phyloP scores from a whole-genome alignment of 2,113 vertebrate species.

The Nicator chloris region DNA sequence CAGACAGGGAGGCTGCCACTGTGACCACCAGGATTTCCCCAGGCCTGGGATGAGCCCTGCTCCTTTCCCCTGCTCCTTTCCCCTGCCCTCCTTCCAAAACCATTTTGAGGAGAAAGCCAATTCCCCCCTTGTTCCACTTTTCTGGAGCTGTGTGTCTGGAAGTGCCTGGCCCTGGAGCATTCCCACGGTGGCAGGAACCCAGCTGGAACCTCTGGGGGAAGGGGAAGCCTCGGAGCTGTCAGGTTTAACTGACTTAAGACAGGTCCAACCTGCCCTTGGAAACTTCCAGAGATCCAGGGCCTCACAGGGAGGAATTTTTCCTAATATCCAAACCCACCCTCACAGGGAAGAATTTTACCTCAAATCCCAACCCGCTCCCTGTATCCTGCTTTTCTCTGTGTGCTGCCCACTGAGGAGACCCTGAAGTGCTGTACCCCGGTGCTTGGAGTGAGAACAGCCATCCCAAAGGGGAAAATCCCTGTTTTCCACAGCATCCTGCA shows the following conservation, averaged over 20 bases:
- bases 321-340: too few relatives aligned
- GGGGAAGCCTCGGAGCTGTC: not conserved
- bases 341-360: not conserved
- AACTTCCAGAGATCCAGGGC: not conserved
- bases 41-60: not conserved
- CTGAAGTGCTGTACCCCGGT: not conserved
- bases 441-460: not conserved
- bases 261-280: not conserved
- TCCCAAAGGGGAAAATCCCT: not conserved
- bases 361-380: not conserved
- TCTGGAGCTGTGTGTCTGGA: not conserved
- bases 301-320: fast-evolving
- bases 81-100: not conserved
- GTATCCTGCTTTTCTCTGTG: not conserved
- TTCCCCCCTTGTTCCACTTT: not conserved
- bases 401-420: not conserved
- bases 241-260: not conserved
- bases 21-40: not conserved
- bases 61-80: not conserved
- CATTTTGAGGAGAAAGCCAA: not conserved
- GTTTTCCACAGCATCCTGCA: not conserved
- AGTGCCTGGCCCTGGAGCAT: not conserved
- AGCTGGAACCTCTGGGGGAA: not conserved
- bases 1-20: not conserved
- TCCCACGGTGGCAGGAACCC: not conserved